Conservation (phyloP, 2,888 invertebrate species). For the Erebia aethiops region DNA sequence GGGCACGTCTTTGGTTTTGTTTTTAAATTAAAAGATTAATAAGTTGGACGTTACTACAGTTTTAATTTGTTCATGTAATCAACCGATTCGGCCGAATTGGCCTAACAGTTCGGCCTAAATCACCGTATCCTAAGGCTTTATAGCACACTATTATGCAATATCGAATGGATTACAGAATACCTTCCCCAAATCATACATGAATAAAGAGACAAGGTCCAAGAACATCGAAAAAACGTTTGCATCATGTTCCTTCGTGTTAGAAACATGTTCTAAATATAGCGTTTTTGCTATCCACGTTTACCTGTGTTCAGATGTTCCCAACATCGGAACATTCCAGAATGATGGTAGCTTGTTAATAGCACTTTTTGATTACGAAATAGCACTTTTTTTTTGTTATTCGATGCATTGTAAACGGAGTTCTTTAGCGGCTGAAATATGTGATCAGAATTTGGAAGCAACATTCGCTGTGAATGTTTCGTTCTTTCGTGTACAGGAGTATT, state of each 20-base stretch:
- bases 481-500: background rate
- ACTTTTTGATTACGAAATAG: slow-evolving; percentile 39
- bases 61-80: too few relatives aligned
- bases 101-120: background rate
- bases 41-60: too few relatives aligned
- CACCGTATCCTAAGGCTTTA: background rate
- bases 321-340: slow-evolving; percentile 36
- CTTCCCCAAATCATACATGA: slow-evolving; percentile 56
- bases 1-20: too few relatives aligned
- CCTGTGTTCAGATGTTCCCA: slow-evolving; percentile 39
- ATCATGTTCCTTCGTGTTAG: slow-evolving; percentile 45
- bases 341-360: slow-evolving; percentile 41
- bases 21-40: too few relatives aligned
- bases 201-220: slow-evolving; percentile 61
- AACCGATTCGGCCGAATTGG: too few relatives aligned
- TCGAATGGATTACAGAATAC: slow-evolving; percentile 44
- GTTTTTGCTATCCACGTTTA: slow-evolving; percentile 40
- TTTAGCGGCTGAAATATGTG: background rate
- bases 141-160: slow-evolving; percentile 20
- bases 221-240: slow-evolving; percentile 48
- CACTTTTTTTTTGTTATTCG: slow-evolving; percentile 12
- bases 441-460: slow-evolving; percentile 1
- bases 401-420: slow-evolving; percentile 12
- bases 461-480: background rate
- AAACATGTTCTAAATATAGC: slow-evolving; percentile 45